Conservation (phyloP, 2,888 invertebrate species). For the Drosophila villosipedis region DNA sequence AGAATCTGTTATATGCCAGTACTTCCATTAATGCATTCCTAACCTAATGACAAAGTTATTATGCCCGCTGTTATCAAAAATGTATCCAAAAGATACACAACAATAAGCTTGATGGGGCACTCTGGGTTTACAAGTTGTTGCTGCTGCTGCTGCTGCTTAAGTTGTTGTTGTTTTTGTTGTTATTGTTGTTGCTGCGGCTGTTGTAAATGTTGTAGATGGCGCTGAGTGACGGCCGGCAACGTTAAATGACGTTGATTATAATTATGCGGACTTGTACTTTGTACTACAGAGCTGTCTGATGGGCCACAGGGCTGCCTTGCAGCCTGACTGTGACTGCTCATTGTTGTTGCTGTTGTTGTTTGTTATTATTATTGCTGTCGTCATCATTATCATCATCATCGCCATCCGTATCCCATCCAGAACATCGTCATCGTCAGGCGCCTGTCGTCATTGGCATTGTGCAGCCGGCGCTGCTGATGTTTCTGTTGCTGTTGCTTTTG, state of each 20-base stretch:
- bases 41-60: slow-evolving; percentile 76
- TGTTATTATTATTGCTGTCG: slow-evolving; percentile 56
- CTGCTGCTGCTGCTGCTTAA: slow-evolving; percentile 31
- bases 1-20: slow-evolving; percentile 36
- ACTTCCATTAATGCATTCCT: slow-evolving; percentile 56
- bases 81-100: slow-evolving; percentile 79
- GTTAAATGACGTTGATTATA: slow-evolving; percentile 82
- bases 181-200: slow-evolving; percentile 51
- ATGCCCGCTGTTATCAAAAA: slow-evolving; percentile 74
- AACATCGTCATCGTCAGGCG: slow-evolving; percentile 58
- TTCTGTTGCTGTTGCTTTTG: slow-evolving; percentile 35
- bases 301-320: slow-evolving; percentile 61
- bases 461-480: slow-evolving; percentile 47
- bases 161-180: slow-evolving; percentile 22
- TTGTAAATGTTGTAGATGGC: slow-evolving; percentile 63
- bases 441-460: slow-evolving; percentile 57
- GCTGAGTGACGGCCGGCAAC: slow-evolving; percentile 79
- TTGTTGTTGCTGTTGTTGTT: slow-evolving; percentile 56
- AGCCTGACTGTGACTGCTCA: slow-evolving; percentile 47
- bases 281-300: slow-evolving; percentile 60
- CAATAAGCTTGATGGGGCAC: slow-evolving; percentile 74
- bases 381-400: slow-evolving; percentile 50
- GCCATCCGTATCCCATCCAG: slow-evolving; percentile 60
- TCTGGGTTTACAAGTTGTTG: slow-evolving; percentile 66
- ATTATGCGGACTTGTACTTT: slow-evolving; percentile 83